Evolutionary conservation across 2,797 vertebrate genomes (phyloP), one percentile per base, ranked within the genome.

Genomic region (Ctenopoma multispine): DNA sequence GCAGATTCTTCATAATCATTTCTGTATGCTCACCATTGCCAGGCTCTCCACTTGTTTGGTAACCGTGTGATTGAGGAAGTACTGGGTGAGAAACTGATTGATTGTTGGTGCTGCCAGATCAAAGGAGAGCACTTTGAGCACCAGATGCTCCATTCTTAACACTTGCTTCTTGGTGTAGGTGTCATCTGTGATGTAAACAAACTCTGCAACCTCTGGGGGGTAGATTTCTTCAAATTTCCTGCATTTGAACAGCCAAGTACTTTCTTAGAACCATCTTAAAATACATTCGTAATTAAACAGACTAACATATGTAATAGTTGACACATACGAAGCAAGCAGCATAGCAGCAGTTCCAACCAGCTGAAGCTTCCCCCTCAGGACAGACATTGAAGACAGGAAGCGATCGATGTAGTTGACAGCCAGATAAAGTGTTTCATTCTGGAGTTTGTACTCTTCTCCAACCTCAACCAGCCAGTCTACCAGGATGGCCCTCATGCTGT

Each of bases 141-240:
- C 96, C 80, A 99, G 92, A 80, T 99, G 97, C 90, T 99, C 98
- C 98, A 99, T 99, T 87, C 95, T 95, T 34, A 99, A 91, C 89
- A 99, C 98, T 86, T 99, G 98, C 79, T 99, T 99, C 93, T 98
- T 99, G 4, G 97, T 97, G 74, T 99, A 99, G 44, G 98, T 99
- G 86, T 99, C 98, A 0, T 99, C 98, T 51, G 98, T 99, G 91
- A 99, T 99, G 92, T 99, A 99, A 51, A 99, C 98, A 77, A 99
- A 99, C 83, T 99, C 98, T 0, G 97, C 94, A 81, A 99, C 98
- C 92, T 99, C 97, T 5, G 98, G 98, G 51, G 98, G 98, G 82
- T 99, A 99, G 89, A 99, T 99, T 87, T 99, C 98, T 80, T 99
- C 98, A 90, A 99, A 99, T 86, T 99, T 99, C 56, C 98, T 99